Evolutionary conservation across 2,888 invertebrate genomes (phyloP), one percentile per base, ranked within the genome.

Genomic region (Globia sparganii): DNA sequence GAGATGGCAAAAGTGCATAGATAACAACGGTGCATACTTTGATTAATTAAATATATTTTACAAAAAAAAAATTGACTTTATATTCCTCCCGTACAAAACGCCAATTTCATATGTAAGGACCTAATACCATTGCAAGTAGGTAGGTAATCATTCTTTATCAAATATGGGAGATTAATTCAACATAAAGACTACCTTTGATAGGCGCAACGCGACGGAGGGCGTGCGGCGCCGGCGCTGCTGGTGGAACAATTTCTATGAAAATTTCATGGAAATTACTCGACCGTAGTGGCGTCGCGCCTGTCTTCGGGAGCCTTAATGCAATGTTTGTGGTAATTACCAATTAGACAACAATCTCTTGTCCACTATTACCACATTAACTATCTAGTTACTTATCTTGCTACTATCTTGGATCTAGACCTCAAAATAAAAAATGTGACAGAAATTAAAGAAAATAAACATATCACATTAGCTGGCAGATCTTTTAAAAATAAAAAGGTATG

Each of bases 91-190:
- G n/a, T n/a, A n/a, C n/a, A n/a, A n/a, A n/a, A n/a, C n/a, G n/a
- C n/a, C n/a, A n/a, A n/a, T n/a, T n/a, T n/a, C n/a, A n/a, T n/a
- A n/a, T n/a, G n/a, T n/a, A n/a, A n/a, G n/a, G n/a, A n/a, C n/a
- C n/a, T n/a, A 64, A 72, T 79, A 49, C 49, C 49, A 40, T 56
- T 31, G 9, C 9, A 70, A 37, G 13, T 37, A 46, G 70, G 13
- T 65, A 49, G 56, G 53, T 9, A 49, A 49, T 64, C 46, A 40
- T 58, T 40, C 2, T 58, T 79, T 78, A 79, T 78, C 79, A 65
- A 49, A 77, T 21, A 37, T 56, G 46, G 46, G 62, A n/a, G 56
- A 49, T 64, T 56, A 58, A 40, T 31, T 37, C n/a, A 31, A 68
- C 21, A 21, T 40, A n/a, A 53, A 53, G 25, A 49, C 49, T 21